phyloP scores from a whole-genome alignment of 1,140 invertebrate species.

The Dinothrombium tinctorium region DNA sequence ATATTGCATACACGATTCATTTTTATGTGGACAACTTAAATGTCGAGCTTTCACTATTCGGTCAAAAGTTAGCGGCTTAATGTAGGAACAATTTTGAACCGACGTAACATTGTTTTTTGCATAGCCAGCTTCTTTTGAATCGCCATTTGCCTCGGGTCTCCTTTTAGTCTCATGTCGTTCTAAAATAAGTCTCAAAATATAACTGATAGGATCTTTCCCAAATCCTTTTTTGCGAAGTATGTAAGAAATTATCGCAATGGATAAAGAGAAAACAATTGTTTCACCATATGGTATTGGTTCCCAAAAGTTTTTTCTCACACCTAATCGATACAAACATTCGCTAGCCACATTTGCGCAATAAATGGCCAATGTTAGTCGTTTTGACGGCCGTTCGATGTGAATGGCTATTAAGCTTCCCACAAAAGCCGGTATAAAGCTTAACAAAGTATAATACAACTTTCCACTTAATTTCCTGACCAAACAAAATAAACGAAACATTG shows the following conservation, averaged over 20 bases:
- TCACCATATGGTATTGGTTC: not conserved
- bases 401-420: conserved; percentile 8
- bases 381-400: conserved; percentile 40
- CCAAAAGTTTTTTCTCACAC: too few relatives aligned
- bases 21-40: not conserved
- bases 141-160: too few relatives aligned
- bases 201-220: conserved; percentile 7
- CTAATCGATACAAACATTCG: conserved; percentile 2
- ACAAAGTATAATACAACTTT: not conserved
- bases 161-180: too few relatives aligned
- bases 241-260: conserved; percentile 5
- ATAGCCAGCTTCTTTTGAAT: not conserved
- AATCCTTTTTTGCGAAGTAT: conserved; percentile 1
- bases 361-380: conserved; percentile 38
- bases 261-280: conserved; percentile 7
- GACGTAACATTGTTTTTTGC: not conserved
- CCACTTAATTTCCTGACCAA: not conserved
- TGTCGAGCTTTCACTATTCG: not conserved
- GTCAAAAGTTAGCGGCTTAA: too few relatives aligned
- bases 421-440: not conserved
- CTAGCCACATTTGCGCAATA: conserved; percentile 51
- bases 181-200: conserved; percentile 7
- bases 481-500: conserved; percentile 2
- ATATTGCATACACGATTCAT: not conserved
- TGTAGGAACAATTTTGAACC: too few relatives aligned